These are phyloP conservation scores for Atopsyche davidsoni DNA, from an alignment of 1,140 invertebrate genomes.

Conservation along the genomic window DNA sequence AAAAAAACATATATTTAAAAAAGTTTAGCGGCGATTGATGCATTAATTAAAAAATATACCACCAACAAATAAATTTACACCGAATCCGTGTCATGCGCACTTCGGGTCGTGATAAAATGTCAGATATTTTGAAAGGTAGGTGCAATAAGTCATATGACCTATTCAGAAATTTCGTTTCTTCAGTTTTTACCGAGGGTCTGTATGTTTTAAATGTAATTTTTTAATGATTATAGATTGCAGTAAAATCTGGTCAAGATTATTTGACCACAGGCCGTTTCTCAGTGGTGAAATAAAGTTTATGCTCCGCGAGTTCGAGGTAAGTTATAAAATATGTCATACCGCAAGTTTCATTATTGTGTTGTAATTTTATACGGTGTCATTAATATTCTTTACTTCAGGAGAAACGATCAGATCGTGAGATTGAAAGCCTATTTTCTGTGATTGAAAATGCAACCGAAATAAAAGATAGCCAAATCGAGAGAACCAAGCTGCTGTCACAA, in stretches of 20 bases:
- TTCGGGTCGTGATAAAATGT: slow-evolving; percentile 19
- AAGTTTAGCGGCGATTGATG: no score
- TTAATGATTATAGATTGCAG: slow-evolving; percentile 60
- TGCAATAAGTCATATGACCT: slow-evolving; percentile 11
- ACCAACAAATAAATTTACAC: no score
- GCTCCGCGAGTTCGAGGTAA: slow-evolving; percentile 75
- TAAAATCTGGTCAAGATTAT: slow-evolving; percentile 74
- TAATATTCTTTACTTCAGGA: slow-evolving; percentile 49
- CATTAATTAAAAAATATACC: no score
- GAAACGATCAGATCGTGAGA: slow-evolving; percentile 69
- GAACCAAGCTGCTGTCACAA: slow-evolving; percentile 52
- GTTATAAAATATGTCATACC: slow-evolving; percentile 14
- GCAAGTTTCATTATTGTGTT: slow-evolving; percentile 8
- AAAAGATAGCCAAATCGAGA: slow-evolving; percentile 62
- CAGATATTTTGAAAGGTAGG: slow-evolving; percentile 19
- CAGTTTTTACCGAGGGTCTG: neutral
- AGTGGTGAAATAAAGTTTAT: slow-evolving; percentile 78
- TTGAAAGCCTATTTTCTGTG: slow-evolving; percentile 69
- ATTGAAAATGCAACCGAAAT: slow-evolving; percentile 73
- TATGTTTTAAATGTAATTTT: neutral
- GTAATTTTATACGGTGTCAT: slow-evolving; percentile 22
- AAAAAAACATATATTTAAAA: no score
- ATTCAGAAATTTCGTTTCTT: neutral
- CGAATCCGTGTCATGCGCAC: no score
- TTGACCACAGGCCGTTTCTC: slow-evolving; percentile 78